Conservation (phyloP, 2,113 vertebrate genomes). For the Platichthys flesus region DNA sequence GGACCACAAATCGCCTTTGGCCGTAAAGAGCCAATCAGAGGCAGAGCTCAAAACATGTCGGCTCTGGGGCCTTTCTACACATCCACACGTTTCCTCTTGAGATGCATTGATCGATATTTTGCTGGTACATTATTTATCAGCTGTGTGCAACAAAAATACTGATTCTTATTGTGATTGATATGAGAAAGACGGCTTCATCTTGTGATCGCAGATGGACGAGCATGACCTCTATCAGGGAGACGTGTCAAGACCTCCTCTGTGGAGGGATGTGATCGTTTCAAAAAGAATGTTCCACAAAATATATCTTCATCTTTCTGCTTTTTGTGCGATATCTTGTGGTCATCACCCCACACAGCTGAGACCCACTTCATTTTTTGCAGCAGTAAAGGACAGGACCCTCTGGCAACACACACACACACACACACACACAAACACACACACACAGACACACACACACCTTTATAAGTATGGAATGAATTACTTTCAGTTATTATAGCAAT, state of each 20-base stretch:
- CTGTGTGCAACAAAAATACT: conserved; percentile 30
- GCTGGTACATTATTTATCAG: conserved; percentile 67
- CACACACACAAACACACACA: conserved; percentile 1
- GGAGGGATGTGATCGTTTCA: too few relatives aligned
- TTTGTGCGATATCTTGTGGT: conserved; percentile 29
- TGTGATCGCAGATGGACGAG: neutral
- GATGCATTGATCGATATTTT: conserved; percentile 72
- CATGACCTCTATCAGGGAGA: neutral
- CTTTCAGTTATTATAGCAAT: conserved; percentile 57
- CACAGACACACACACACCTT: conserved; percentile 23
- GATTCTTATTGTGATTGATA: neutral
- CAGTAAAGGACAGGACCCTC: neutral
- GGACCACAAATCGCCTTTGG: neutral
- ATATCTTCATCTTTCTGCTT: neutral
- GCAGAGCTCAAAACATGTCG: conserved; percentile 53
- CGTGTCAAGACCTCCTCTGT: neutral
- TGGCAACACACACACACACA: conserved; percentile 8
- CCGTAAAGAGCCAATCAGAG: conserved; percentile 46
- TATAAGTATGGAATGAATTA: conserved; percentile 46
- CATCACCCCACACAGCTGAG: neutral
- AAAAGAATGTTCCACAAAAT: neutral
- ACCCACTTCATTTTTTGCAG: conserved; percentile 21
- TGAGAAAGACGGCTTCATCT: neutral
- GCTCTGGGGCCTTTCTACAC: conserved; percentile 48
- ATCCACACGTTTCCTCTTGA: conserved; percentile 48